A percentile compares a stretch with the other conserved stretches of the same genome.
phyloP scores from a whole-genome alignment of 2,113 vertebrate genomes.

The Prunella fulvescens region DNA sequence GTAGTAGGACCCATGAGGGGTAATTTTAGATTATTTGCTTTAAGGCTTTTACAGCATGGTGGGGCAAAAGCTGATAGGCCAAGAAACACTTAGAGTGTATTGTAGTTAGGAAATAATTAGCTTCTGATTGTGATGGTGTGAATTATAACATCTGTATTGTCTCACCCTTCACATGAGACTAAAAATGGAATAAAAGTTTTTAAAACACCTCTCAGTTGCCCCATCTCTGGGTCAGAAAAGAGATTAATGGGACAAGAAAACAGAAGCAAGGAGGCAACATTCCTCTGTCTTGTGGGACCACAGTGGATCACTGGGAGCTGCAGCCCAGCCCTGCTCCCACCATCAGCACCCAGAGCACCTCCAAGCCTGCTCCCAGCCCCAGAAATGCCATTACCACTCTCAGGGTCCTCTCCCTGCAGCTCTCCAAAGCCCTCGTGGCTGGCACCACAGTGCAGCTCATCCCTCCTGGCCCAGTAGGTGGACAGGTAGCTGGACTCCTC shows the following conservation, averaged over 20 bases:
- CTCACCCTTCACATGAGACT: not conserved
- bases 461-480: conserved; percentile 14
- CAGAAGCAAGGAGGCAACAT: not conserved
- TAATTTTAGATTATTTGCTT: not conserved
- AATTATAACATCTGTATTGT: too few species aligned
- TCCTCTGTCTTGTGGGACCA: not conserved
- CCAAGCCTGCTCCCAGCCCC: not conserved
- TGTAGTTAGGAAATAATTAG: too few species aligned
- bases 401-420: not conserved
- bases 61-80: not conserved
- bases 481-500: conserved; percentile 20
- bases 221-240: not conserved
- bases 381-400: conserved; percentile 26
- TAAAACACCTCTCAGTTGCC: not conserved
- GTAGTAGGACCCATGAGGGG: not conserved
- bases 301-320: not conserved
- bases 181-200: not conserved
- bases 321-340: not conserved
- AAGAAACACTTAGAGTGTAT: not conserved
- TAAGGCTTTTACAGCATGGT: not conserved
- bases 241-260: not conserved
- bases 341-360: not conserved
- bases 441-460: not conserved
- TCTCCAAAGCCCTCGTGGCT: not conserved
- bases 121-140: too few species aligned